Evolutionary conservation across 2,888 invertebrate genomes (phyloP).

Genomic region (Herminia tarsipennalis): DNA sequence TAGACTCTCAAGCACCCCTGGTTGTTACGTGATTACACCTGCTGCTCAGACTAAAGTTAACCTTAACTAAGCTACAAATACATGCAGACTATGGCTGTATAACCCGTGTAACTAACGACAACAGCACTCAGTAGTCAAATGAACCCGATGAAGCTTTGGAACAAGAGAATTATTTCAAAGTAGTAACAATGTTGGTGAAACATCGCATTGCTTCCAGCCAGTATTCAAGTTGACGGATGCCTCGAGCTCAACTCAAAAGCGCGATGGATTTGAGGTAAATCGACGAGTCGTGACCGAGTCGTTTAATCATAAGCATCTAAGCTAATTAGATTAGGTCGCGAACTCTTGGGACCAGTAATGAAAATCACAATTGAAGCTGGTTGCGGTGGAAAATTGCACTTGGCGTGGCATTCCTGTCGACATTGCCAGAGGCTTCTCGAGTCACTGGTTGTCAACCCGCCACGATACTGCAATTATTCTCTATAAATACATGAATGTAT

Average conservation of each 20-base stretch:
- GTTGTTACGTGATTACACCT: slow-evolving; percentile 50
- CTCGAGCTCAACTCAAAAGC: slow-evolving; percentile 72
- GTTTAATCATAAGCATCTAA: slow-evolving; percentile 83
- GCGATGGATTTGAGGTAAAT: slow-evolving; percentile 78
- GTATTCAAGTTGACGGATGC: slow-evolving; percentile 66
- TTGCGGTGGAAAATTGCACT: slow-evolving; percentile 76
- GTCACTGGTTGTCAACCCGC: slow-evolving; percentile 50
- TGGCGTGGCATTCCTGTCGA: slow-evolving; percentile 65
- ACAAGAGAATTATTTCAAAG: too few relatives aligned
- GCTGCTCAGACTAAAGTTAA: slow-evolving; percentile 49
- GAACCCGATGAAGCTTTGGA: slow-evolving; percentile 15
- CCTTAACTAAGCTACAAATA: slow-evolving; percentile 41
- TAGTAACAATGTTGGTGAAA: slow-evolving; percentile 20
- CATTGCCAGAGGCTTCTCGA: slow-evolving; percentile 59
- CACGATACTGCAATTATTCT: slow-evolving; percentile 47
- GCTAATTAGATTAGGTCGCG: slow-evolving; percentile 84
- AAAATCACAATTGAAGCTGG: slow-evolving; percentile 81
- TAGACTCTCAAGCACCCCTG: slow-evolving; percentile 42
- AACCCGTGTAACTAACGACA: slow-evolving; percentile 35
- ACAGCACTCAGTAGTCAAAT: slow-evolving; percentile 35
- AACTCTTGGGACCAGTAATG: slow-evolving; percentile 79
- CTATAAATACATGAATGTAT: slow-evolving; percentile 18
- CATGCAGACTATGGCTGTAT: slow-evolving; percentile 27
- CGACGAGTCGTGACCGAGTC: slow-evolving; percentile 78
- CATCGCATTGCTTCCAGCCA: slow-evolving; percentile 44